Conservation (phyloP, 2,888 invertebrate genomes). For the Octonoba sinensis region DNA sequence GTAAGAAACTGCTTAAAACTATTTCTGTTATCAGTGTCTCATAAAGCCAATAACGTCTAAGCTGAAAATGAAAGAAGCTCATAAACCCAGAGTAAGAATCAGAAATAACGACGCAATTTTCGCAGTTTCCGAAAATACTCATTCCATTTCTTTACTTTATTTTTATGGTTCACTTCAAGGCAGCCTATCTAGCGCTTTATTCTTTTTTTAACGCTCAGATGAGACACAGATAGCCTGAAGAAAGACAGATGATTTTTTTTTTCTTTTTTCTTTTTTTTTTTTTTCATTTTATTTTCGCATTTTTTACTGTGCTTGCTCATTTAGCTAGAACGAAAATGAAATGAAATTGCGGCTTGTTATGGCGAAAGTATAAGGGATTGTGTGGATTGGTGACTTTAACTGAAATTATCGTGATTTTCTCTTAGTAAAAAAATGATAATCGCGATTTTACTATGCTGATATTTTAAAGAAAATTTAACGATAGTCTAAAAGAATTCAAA, state of each 20-base stretch:
- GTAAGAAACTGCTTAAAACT: no score
- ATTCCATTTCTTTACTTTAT: neutral
- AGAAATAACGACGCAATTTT: slow-evolving; percentile 4
- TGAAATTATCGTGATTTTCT: neutral
- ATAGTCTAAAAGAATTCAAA: no score
- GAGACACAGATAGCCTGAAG: slow-evolving; percentile 5
- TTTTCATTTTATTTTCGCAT: neutral
- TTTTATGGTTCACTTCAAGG: neutral
- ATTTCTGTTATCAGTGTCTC: no score
- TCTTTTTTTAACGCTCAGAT: neutral
- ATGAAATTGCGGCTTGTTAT: slow-evolving; percentile 31
- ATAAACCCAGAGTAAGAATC: neutral
- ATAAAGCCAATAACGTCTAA: no score
- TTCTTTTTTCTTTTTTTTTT: no score
- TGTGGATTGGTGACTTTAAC: slow-evolving; percentile 2
- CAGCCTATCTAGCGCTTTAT: neutral
- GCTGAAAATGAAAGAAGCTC: neutral
- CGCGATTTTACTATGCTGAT: no score
- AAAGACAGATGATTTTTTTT: neutral
- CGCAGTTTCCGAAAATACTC: neutral
- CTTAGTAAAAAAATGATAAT: no score
- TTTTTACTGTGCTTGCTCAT: neutral
- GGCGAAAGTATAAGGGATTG: slow-evolving; percentile 17
- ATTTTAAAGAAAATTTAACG: no score
- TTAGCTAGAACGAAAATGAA: slow-evolving; percentile 6